Evolutionary conservation across 1,140 invertebrate species (phyloP).

Genomic region (Drosophila eugracilis): DNA sequence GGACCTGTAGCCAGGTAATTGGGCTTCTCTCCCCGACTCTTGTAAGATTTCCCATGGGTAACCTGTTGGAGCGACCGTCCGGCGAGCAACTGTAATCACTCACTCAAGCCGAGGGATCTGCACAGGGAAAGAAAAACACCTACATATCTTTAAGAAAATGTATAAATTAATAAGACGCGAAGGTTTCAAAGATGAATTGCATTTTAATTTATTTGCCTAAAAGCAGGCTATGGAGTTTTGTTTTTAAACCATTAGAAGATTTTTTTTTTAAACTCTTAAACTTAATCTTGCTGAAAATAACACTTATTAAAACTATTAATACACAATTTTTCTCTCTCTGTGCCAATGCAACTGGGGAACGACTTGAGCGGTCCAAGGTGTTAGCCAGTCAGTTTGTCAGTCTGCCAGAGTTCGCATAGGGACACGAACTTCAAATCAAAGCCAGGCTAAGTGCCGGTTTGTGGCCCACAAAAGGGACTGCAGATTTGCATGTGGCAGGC

Average conservation of each 20-base stretch:
- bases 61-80: slow-evolving; percentile 67
- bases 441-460: slow-evolving; percentile 77
- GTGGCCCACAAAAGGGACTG: slow-evolving; percentile 46
- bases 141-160: background rate
- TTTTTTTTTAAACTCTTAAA: too few relatives aligned
- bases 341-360: slow-evolving; percentile 11
- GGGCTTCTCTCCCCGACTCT: slow-evolving; percentile 52
- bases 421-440: slow-evolving; percentile 83
- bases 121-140: slow-evolving; percentile 3
- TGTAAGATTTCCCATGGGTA: slow-evolving; percentile 78
- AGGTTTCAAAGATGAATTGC: too few relatives aligned
- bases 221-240: too few relatives aligned
- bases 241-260: too few relatives aligned
- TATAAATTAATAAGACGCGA: too few relatives aligned
- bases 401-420: slow-evolving; percentile 69
- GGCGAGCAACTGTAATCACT: slow-evolving; percentile 71
- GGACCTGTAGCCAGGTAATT: slow-evolving; percentile 59
- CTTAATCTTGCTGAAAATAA: too few relatives aligned
- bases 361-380: slow-evolving; percentile 59
- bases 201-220: too few relatives aligned
- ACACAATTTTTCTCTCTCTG: background rate
- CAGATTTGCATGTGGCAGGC: slow-evolving; percentile 74
- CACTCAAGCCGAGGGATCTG: slow-evolving; percentile 62
- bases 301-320: background rate
- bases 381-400: slow-evolving; percentile 63